Evolutionary conservation across 2,888 invertebrate species (phyloP).

Genomic region (Temnothorax rugatulus): DNA sequence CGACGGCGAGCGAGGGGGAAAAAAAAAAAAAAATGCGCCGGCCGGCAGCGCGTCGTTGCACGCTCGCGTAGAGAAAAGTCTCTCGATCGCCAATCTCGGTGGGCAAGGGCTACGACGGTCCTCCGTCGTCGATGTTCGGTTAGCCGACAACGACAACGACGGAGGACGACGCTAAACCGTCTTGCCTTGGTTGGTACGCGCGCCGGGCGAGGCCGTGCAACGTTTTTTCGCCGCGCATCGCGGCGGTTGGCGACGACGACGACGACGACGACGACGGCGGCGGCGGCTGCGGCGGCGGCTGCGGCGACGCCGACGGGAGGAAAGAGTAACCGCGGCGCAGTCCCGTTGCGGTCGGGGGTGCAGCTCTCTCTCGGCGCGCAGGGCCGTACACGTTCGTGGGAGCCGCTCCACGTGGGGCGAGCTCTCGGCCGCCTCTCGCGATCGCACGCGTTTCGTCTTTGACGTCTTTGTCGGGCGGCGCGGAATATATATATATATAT

Average conservation of each 20-base stretch:
- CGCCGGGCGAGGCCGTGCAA: conserved; percentile 47
- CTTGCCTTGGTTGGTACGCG: conserved; percentile 19
- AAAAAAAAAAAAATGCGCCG: conserved; percentile 86
- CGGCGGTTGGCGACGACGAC: neutral
- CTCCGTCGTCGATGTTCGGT: neutral
- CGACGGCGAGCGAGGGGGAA: conserved; percentile 80
- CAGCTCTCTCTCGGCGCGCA: conserved; percentile 69
- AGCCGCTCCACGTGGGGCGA: conserved; percentile 85
- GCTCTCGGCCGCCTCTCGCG: conserved; percentile 63
- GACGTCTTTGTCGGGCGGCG: conserved; percentile 12
- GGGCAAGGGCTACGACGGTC: too few relatives aligned
- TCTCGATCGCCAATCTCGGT: neutral
- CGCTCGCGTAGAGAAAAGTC: conserved; percentile 27
- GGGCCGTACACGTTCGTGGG: conserved; percentile 72
- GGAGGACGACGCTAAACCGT: neutral
- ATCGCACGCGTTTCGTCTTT: conserved; percentile 43
- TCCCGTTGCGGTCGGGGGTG: conserved; percentile 79
- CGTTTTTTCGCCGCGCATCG: conserved; percentile 62
- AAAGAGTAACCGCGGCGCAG: conserved; percentile 80
- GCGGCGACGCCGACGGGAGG: conserved; percentile 71
- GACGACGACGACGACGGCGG: conserved; percentile 74
- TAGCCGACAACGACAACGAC: too few relatives aligned
- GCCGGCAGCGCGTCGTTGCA: conserved; percentile 65
- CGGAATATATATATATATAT: neutral
- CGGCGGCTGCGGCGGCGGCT: conserved; percentile 50